Evolutionary conservation across 2,888 invertebrate species (phyloP).

Genomic region (Amphipyra tragopoginis): DNA sequence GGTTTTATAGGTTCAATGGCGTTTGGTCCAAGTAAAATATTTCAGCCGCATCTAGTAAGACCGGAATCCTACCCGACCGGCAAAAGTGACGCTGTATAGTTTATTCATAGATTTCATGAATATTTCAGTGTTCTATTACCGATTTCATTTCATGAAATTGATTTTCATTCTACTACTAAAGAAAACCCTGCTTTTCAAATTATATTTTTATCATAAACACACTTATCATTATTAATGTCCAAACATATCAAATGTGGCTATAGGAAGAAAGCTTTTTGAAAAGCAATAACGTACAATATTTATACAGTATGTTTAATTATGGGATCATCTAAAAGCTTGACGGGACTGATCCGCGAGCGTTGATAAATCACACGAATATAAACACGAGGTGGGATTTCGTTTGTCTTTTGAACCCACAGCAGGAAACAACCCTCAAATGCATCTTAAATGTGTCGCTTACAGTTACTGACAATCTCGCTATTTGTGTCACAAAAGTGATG

Average conservation of each 20-base stretch:
- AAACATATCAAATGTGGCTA: conserved; percentile 33
- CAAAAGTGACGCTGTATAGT: too few relatives aligned
- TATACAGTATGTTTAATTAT: conserved; percentile 69
- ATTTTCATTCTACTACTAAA: too few relatives aligned
- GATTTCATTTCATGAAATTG: too few relatives aligned
- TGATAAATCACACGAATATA: conserved; percentile 85
- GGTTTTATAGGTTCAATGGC: too few relatives aligned
- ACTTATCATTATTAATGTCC: conserved; percentile 9
- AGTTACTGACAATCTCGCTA: conserved; percentile 57
- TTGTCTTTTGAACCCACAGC: conserved; percentile 45
- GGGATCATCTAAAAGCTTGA: conserved; percentile 74
- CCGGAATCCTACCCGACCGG: too few relatives aligned
- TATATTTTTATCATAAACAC: neutral
- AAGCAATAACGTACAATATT: conserved; percentile 56
- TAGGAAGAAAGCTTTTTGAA: conserved; percentile 40
- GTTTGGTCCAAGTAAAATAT: too few relatives aligned
- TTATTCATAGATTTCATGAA: too few relatives aligned
- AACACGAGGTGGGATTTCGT: conserved; percentile 72
- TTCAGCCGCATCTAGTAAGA: too few relatives aligned
- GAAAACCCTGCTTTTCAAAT: too few relatives aligned
- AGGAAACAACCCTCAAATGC: conserved; percentile 48
- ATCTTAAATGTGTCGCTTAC: conserved; percentile 61
- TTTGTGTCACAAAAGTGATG: conserved; percentile 45
- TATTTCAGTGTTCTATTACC: too few relatives aligned
- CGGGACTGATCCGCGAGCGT: conserved; percentile 77